Base-by-base conservation (phyloP, 2,113 vertebrate genomes). In the Oryzias woworae region DNA sequence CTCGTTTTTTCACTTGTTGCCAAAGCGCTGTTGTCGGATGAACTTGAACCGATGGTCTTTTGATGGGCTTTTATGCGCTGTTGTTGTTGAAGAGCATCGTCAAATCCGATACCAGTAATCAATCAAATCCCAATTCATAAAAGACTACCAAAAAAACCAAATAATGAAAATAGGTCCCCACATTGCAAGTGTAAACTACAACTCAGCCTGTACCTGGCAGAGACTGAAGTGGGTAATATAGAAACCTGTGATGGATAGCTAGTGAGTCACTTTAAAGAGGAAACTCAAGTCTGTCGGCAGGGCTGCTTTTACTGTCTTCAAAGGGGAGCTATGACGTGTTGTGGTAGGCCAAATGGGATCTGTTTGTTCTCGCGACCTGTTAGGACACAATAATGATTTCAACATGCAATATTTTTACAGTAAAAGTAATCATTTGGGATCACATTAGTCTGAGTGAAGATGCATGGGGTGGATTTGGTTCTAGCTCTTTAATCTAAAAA, bases 1-100 rank as follows among this genome's bases (percentile, higher is more conserved):
- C 78, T 85, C 80, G 80, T 81, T 73, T 71, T 50, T 63, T 31
- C 66, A 20, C 82, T 84, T 88, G 87, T 88, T 85, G 44, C 73
- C 49, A 50, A 18, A 80, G 68, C 78, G 78, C 77, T 63, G 62
- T 85, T 87, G 85, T 89, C 86, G 85, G 85, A 79, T 81, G 80
- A 71, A 78, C 81, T 57, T 31, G 16, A 24, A 71, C 62, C 62
- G 36, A 69, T 66, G 8, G 20, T 58, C 59, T 66, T 75, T 75
- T 77, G 80, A 83, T 77, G 36, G 67, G 41, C 70, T 69, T 76
- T 78, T 69, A 80, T 71, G 54, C 57, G 60, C 20, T 72, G 51
- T 57, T 59, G 62, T 81, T 58, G 68, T 82, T 58, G 70, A 81
- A 82, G 71, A 83, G 60, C 78, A 74, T 81, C 79, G 59, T 80